A percentile compares a stretch with the other conserved stretches of the same genome.
phyloP scores from a whole-genome alignment of 2,797 vertebrate species.

The Heterohyrax brucei region DNA sequence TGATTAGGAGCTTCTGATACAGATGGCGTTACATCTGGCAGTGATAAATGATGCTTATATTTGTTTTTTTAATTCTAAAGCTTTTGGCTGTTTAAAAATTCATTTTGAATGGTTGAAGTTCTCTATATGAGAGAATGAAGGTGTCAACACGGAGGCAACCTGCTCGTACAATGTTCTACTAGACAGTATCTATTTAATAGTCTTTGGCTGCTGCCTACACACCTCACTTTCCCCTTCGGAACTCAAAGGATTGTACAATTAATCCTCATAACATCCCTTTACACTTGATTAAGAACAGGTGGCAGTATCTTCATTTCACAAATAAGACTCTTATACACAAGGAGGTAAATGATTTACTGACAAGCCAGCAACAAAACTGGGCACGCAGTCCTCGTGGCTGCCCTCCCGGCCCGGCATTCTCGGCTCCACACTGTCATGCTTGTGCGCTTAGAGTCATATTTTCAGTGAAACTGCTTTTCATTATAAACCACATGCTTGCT shows the following conservation, averaged over 20 bases:
- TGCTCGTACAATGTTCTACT: constrained; percentile 36
- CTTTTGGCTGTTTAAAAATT: constrained; percentile 61
- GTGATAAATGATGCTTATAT: constrained; percentile 39
- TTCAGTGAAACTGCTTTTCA: constrained; percentile 55
- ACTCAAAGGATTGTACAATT: constrained; percentile 64
- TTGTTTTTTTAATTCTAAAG: constrained; percentile 59
- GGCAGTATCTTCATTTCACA: constrained; percentile 75
- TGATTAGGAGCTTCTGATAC: constrained; percentile 51
- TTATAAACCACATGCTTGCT: constrained; percentile 63
- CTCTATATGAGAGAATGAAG: constrained; percentile 63
- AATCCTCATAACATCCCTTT: constrained; percentile 73
- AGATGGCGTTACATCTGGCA: not conserved
- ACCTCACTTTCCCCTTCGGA: constrained; percentile 48
- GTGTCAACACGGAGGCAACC: not conserved
- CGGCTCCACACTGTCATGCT: constrained; percentile 8
- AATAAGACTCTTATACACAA: constrained; percentile 72
- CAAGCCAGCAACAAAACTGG: constrained; percentile 64
- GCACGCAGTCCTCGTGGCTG: not conserved
- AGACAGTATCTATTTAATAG: constrained; percentile 14
- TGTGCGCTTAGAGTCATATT: constrained; percentile 49
- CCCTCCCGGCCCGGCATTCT: constrained; percentile 44
- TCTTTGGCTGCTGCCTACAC: constrained; percentile 4
- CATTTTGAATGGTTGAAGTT: constrained; percentile 18
- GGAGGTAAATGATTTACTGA: constrained; percentile 74
- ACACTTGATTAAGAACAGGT: constrained; percentile 80